These are phyloP conservation scores for Desmophyllum pertusum DNA, from an alignment of 92 coral and sea anemone genomes.

Conservation along the genomic window DNA sequence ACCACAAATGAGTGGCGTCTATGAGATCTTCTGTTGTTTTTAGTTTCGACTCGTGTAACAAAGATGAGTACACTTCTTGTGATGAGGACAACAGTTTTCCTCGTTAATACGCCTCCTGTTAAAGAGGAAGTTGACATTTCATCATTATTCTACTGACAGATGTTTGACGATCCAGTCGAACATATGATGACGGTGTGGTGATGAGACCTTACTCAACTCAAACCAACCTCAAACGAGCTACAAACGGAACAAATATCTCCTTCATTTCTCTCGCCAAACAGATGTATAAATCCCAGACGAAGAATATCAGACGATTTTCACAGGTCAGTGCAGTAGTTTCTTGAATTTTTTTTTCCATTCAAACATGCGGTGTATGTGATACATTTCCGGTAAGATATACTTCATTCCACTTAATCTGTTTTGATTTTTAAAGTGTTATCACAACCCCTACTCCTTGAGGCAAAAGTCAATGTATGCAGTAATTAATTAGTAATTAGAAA, in stretches of 20 bases:
- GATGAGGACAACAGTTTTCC: background rate
- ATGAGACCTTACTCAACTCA: background rate
- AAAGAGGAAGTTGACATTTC: background rate
- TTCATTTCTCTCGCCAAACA: slow-evolving; percentile 9
- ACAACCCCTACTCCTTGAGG: background rate
- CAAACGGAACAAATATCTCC: background rate
- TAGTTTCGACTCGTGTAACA: background rate
- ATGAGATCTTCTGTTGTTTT: background rate
- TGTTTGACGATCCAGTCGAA: background rate
- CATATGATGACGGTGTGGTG: background rate
- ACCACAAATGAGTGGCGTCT: background rate
- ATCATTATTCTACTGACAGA: background rate
- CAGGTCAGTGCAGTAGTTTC: slow-evolving; percentile 4
- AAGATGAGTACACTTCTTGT: background rate
- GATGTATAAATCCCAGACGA: slow-evolving; percentile 14
- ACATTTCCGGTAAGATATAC: slow-evolving; percentile 17
- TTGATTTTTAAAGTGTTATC: background rate
- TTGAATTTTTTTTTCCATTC: background rate
- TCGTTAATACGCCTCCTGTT: background rate
- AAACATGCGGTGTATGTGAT: background rate
- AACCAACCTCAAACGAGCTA: background rate
- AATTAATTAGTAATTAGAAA: slow-evolving; percentile 9
- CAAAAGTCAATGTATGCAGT: background rate
- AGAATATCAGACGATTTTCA: background rate
- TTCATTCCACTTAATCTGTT: background rate